Percentiles rank a stretch among this genome's conserved stretches.
Evolutionary conservation across 2,888 invertebrate species (phyloP).

Genomic region (Resseliella maxima): DNA sequence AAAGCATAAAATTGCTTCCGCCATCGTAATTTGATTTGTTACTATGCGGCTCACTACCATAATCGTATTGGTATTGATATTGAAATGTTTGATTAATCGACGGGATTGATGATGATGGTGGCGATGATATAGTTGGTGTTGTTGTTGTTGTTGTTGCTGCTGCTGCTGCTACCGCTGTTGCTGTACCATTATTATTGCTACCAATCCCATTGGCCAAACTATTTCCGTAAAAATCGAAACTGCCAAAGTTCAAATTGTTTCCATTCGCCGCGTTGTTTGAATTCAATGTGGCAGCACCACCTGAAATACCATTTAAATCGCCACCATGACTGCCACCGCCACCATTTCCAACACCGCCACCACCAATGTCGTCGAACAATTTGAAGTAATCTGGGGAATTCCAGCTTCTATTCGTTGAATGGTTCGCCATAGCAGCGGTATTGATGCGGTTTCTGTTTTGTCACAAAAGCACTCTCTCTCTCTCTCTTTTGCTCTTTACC

Average conservation of each 20-base stretch:
- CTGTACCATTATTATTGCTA: background rate
- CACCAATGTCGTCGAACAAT: conserved; percentile 60
- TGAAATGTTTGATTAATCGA: conserved; percentile 55
- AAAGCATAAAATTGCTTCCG: conserved; percentile 71
- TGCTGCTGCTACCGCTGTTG: background rate
- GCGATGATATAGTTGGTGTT: background rate
- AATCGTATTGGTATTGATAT: conserved; percentile 53
- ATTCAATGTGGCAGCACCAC: background rate
- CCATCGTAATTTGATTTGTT: conserved; percentile 56
- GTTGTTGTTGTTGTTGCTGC: too few species aligned
- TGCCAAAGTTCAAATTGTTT: conserved; percentile 46
- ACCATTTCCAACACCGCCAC: background rate
- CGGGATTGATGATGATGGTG: background rate
- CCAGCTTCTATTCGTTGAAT: conserved; percentile 57
- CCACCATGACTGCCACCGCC: background rate
- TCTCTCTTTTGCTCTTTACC: background rate
- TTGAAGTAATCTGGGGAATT: conserved; percentile 61
- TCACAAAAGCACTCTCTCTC: background rate
- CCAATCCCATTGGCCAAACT: conserved; percentile 13
- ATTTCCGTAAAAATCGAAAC: conserved; percentile 35
- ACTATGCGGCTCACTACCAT: conserved; percentile 32
- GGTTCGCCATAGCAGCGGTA: background rate
- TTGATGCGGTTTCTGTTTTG: conserved; percentile 22
- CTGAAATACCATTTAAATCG: background rate
- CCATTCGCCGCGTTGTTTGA: background rate